Percentiles rank a stretch among this genome's conserved stretches.
These are phyloP conservation scores for Betta splendens DNA, from an alignment of 2,797 vertebrate genomes.

Conservation along the genomic window DNA sequence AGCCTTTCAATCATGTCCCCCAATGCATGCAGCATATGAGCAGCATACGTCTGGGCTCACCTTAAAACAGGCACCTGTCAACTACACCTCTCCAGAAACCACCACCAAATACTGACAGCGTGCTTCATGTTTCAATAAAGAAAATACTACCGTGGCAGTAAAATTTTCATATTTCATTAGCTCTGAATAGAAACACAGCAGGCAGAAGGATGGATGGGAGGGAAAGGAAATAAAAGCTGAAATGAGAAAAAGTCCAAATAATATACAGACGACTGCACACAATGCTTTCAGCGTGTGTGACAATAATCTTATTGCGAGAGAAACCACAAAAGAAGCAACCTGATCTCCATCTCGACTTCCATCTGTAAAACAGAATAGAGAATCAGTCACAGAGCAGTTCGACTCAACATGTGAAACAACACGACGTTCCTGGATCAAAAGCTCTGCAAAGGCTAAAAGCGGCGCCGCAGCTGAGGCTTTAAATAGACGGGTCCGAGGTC, in stretches of 20 bases:
- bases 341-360: slow-evolving; percentile 88
- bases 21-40: slow-evolving; percentile 5
- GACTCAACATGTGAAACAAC: slow-evolving; percentile 19
- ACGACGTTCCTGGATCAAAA: slow-evolving; percentile 27
- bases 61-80: slow-evolving; percentile 30
- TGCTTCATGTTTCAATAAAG: slow-evolving; percentile 24
- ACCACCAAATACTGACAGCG: slow-evolving; percentile 19
- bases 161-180: slow-evolving; percentile 10
- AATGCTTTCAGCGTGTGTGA: slow-evolving; percentile 8
- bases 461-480: slow-evolving; percentile 6
- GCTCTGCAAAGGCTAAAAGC: slow-evolving; percentile 35
- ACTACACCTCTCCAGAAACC: slow-evolving; percentile 14
- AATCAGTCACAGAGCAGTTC: slow-evolving; percentile 37
- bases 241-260: slow-evolving; percentile 14
- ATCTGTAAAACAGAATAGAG: slow-evolving; percentile 84
- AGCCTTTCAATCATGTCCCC: slow-evolving; percentile 10
- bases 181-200: neutral
- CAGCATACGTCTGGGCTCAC: slow-evolving; percentile 39
- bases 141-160: slow-evolving; percentile 15
- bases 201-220: slow-evolving; percentile 4
- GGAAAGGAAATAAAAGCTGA: slow-evolving; percentile 6
- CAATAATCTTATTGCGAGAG: slow-evolving; percentile 16
- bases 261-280: neutral
- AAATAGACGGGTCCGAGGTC: slow-evolving; percentile 43
- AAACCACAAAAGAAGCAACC: slow-evolving; percentile 80